Percentiles rank a stretch among this genome's conserved stretches.
Evolutionary conservation across 1,140 invertebrate species (phyloP).

Genomic region (Proctacanthus coquilletti): DNA sequence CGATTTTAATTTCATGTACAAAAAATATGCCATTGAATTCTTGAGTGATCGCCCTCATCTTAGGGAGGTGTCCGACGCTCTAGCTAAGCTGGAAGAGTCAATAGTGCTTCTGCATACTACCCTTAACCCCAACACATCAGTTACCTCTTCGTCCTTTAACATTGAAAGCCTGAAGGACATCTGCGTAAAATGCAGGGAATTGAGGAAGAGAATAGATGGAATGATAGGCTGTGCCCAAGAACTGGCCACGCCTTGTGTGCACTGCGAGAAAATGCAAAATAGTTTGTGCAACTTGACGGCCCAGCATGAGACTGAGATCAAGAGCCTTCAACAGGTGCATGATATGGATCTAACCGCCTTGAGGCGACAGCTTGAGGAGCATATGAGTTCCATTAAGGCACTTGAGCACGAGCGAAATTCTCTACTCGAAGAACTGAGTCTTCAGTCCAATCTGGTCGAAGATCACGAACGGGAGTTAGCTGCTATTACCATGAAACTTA

Average conservation of each 20-base stretch:
- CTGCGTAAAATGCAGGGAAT: constrained; percentile 30
- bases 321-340: constrained; percentile 10
- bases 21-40: constrained; percentile 11
- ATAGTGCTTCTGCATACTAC: constrained; percentile 10
- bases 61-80: constrained; percentile 10
- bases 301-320: constrained; percentile 25
- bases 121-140: constrained; percentile 9
- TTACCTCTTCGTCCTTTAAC: constrained; percentile 7
- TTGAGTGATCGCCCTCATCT: constrained; percentile 11
- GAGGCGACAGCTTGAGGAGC: constrained; percentile 11
- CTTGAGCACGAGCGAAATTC: constrained; percentile 9
- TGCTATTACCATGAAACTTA: constrained; percentile 8
- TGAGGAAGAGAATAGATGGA: constrained; percentile 22
- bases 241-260: constrained; percentile 9
- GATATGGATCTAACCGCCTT: constrained; percentile 8
- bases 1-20: constrained; percentile 15
- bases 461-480: constrained; percentile 18
- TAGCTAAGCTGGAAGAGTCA: constrained; percentile 12
- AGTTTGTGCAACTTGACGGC: constrained; percentile 23
- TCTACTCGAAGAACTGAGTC: constrained; percentile 13
- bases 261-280: constrained; percentile 14
- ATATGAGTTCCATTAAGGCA: constrained; percentile 6
- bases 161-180: constrained; percentile 30
- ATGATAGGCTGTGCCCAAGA: constrained; percentile 14
- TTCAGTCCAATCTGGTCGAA: constrained; percentile 20